A percentile compares a stretch with the other conserved stretches of the same genome.
These are phyloP conservation scores for Euzetes globulus DNA, from an alignment of 2,888 invertebrate genomes.

Conservation along the genomic window DNA sequence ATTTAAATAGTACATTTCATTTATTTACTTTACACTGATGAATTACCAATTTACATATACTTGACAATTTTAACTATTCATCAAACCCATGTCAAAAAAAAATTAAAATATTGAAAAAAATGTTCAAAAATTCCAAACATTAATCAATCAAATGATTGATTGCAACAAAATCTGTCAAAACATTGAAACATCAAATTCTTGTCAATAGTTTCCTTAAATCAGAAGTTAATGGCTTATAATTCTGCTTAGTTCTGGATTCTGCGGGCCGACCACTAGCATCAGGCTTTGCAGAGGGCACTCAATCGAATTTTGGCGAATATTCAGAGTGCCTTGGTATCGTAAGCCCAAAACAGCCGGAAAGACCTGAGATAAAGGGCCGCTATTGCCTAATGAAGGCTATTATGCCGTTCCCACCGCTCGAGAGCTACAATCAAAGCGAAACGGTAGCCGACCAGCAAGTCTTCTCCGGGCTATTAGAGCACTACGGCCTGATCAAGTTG, in stretches of 20 bases:
- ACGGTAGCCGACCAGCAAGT: background rate
- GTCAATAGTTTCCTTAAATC: background rate
- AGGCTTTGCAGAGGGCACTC: background rate
- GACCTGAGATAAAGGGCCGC: background rate
- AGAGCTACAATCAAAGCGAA: background rate
- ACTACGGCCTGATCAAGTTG: background rate
- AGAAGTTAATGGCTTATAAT: background rate
- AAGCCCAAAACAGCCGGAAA: background rate
- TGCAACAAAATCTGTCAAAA: too few species aligned
- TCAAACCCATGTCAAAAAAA: too few species aligned
- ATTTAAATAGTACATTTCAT: too few species aligned
- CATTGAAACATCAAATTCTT: too few species aligned
- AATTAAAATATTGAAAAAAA: too few species aligned
- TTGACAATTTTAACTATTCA: too few species aligned
- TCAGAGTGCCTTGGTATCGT: background rate
- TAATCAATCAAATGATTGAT: too few species aligned
- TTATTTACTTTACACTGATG: too few species aligned
- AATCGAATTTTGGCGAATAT: background rate
- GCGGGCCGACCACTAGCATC: background rate
- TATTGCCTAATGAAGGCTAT: slow-evolving; percentile 4
- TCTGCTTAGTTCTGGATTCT: background rate
- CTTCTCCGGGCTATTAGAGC: background rate
- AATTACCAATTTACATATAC: too few species aligned
- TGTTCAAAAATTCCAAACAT: too few species aligned
- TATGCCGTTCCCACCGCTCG: background rate